Percentiles rank a stretch among this genome's conserved stretches.
phyloP scores from a whole-genome alignment of 2,113 vertebrate species.

The Corythornis vintsioides region DNA sequence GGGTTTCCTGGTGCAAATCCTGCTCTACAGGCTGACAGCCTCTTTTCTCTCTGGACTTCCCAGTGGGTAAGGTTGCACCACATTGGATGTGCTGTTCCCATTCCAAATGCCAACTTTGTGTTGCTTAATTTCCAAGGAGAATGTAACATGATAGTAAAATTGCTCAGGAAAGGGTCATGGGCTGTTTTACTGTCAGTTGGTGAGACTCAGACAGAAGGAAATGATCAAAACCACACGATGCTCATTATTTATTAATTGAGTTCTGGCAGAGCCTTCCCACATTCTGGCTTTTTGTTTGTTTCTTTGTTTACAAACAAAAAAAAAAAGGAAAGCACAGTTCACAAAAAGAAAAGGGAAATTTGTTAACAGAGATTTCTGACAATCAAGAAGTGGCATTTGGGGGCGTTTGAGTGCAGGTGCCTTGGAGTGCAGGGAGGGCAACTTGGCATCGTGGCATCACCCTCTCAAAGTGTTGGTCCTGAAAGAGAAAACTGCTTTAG shows the following conservation, averaged over 20 bases:
- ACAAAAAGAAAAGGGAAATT: background rate
- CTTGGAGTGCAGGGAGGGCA: background rate
- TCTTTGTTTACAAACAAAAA: slow-evolving; percentile 54
- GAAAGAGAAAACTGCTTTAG: background rate
- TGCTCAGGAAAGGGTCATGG: background rate
- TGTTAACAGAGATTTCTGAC: slow-evolving; percentile 37
- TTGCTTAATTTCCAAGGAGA: slow-evolving; percentile 2
- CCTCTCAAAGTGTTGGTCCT: background rate
- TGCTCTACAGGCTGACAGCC: background rate
- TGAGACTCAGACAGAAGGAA: slow-evolving; percentile 47
- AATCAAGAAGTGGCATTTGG: background rate
- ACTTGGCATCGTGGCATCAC: background rate
- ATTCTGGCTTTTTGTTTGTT: slow-evolving; percentile 51
- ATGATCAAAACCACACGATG: slow-evolving; percentile 17
- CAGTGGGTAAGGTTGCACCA: background rate
- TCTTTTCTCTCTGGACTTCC: background rate
- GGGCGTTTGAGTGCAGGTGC: background rate
- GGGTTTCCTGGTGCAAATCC: background rate
- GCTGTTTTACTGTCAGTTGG: slow-evolving; percentile 11
- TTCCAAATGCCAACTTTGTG: slow-evolving; percentile 1
- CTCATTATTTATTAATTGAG: slow-evolving; percentile 64
- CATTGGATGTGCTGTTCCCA: background rate
- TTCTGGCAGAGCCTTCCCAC: slow-evolving; percentile 50
- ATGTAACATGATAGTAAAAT: slow-evolving; percentile 22
- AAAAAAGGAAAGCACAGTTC: slow-evolving; percentile 8